Conservation (phyloP, 2,113 vertebrate genomes). For the Desmodus rotundus region DNA sequence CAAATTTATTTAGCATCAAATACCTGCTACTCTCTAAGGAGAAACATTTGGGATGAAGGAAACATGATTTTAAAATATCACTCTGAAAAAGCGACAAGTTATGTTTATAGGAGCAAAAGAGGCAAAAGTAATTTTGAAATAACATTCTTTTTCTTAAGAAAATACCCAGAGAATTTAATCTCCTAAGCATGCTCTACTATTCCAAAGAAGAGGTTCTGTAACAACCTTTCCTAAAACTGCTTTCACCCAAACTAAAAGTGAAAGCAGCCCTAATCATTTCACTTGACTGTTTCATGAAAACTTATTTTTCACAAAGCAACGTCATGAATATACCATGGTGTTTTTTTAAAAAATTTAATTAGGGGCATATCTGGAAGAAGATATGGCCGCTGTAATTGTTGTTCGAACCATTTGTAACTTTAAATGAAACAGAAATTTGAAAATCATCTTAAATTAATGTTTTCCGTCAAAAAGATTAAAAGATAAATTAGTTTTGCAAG, state of each 20-base stretch:
- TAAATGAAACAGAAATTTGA: not conserved
- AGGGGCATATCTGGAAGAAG: not conserved
- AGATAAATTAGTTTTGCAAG: not conserved
- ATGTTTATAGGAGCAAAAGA: not conserved
- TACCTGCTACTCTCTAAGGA: not conserved
- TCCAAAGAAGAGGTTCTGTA: not conserved
- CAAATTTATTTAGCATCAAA: not conserved
- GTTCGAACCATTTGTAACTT: not conserved
- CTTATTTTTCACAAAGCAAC: conserved; percentile 20
- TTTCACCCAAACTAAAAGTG: not conserved
- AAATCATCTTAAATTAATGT: not conserved
- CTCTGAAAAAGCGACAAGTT: not conserved
- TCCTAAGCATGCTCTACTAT: not conserved
- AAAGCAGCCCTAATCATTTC: not conserved
- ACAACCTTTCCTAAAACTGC: not conserved
- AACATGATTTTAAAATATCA: not conserved
- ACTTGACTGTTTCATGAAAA: not conserved
- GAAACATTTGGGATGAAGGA: not conserved
- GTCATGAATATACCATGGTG: not conserved
- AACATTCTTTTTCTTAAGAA: not conserved
- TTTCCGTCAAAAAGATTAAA: not conserved
- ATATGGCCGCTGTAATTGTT: not conserved
- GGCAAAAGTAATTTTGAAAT: not conserved
- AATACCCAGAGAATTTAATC: not conserved
- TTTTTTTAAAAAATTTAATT: not conserved